Evolutionary conservation across 2,113 vertebrate species (phyloP), one percentile per base, ranked within the genome.

Genomic region (Chionodraco myersi): DNA sequence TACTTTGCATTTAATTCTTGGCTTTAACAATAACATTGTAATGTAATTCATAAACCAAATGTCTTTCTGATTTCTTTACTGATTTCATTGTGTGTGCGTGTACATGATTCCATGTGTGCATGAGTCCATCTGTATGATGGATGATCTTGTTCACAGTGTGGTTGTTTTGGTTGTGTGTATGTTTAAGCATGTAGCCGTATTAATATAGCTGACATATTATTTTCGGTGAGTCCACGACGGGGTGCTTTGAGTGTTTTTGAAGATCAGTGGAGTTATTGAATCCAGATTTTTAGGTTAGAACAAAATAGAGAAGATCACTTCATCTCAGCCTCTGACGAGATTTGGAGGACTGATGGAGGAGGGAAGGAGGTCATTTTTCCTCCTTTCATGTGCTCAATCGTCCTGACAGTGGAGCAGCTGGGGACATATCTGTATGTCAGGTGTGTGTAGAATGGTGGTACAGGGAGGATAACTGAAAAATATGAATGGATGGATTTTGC

Each of bases 341-440:
- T 75, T 89, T 69, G 53, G 49, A 52, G 12, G 59, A 75, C 36
- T 23, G 53, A 48, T 80, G 13, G 81, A 84, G 51, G 58, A 62
- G 60, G 79, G 73, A 44, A 69, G 75, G 80, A 75, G 67, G 49
- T 59, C 54, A 61, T 88, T 72, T 9, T 49, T 45, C 26, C 62
- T 80, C 78, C 78, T 86, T 88, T 85, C 80, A 90, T 88, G 61
- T 86, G 60, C 18, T 54, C 59, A 3, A 8, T 69, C 76, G 76
- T 13, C 54, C 77, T 60, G 81, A 65, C 76, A 70, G 62, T 60
- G 9, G 30, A 83, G 62, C 77, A 58, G 72, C 59, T 15, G 72
- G 72, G 73, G 66, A 56, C 23, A 36, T 56, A 53, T 86, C 44
- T 77, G 10, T 65, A 4, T 16, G 47, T 65, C 59, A 49, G 61